Conservation (phyloP, 2,113 vertebrate species). For the Ceratotherium simum region DNA sequence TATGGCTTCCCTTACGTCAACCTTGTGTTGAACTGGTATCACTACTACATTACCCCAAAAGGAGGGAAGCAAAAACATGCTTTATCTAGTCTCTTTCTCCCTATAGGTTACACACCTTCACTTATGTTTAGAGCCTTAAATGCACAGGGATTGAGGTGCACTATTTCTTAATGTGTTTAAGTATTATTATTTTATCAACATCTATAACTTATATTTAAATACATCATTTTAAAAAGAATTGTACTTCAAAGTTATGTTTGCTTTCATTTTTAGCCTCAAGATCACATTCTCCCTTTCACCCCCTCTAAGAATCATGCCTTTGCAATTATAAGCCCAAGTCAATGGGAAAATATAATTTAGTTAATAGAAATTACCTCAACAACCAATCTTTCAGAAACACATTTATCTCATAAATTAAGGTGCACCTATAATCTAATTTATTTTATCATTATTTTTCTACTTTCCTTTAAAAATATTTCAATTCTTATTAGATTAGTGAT, state of each 20-base stretch:
- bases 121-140: background rate
- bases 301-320: background rate
- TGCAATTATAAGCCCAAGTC: conserved; percentile 55
- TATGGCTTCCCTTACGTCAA: too few species aligned
- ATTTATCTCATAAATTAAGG: conserved; percentile 77
- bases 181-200: conserved; percentile 8
- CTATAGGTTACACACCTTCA: background rate
- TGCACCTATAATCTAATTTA: conserved; percentile 71
- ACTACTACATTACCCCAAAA: background rate
- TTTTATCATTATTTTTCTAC: conserved; percentile 71
- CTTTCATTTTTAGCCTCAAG: background rate
- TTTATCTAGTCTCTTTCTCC: background rate
- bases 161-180: background rate
- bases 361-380: conserved; percentile 72
- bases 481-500: conserved; percentile 78
- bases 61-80: background rate
- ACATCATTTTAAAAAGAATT: conserved; percentile 1
- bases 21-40: too few species aligned
- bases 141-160: background rate
- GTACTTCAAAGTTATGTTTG: background rate
- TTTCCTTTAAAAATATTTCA: conserved; percentile 69
- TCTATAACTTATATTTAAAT: conserved; percentile 8
- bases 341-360: conserved; percentile 73
- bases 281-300: background rate
- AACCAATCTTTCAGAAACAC: conserved; percentile 69